phyloP scores from a whole-genome alignment of 1,140 invertebrate genomes.

The Diabrotica virgifera region DNA sequence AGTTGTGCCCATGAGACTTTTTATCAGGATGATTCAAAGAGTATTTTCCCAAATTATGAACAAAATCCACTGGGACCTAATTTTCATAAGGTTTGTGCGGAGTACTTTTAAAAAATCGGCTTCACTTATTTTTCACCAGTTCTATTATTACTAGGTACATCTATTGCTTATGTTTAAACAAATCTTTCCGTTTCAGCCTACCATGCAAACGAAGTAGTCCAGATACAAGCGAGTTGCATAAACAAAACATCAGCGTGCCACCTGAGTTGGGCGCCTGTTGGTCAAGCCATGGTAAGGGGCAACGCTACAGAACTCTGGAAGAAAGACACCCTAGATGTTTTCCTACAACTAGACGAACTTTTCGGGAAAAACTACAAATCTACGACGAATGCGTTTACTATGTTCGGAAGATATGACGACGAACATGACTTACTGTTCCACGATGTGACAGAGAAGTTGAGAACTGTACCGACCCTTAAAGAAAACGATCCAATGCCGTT shows the following conservation, averaged over 20 bases:
- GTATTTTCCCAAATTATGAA: no score
- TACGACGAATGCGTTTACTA: slow-evolving; percentile 58
- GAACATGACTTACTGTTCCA: slow-evolving; percentile 63
- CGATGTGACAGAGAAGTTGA: slow-evolving; percentile 58
- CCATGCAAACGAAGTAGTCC: no score
- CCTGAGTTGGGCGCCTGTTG: slow-evolving; percentile 67
- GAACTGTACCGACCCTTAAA: slow-evolving; percentile 35
- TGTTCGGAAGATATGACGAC: slow-evolving; percentile 65
- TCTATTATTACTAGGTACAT: no score
- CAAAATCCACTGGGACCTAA: no score
- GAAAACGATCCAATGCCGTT: slow-evolving; percentile 37
- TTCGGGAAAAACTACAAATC: slow-evolving; percentile 63
- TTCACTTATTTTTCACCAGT: no score
- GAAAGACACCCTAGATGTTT: slow-evolving; percentile 63
- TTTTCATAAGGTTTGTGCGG: no score
- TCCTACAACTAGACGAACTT: slow-evolving; percentile 62
- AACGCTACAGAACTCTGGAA: slow-evolving; percentile 55
- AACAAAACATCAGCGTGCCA: slow-evolving; percentile 51
- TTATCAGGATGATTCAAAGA: no score
- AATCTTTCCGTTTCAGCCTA: no score
- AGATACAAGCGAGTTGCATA: no score
- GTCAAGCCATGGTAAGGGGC: slow-evolving; percentile 57
- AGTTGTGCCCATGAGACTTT: no score
- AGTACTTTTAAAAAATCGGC: no score
- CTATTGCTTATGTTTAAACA: no score